These are phyloP conservation scores for Notoglanidium macrostoma DNA, from an alignment of 2,797 vertebrate species.

Conservation along the genomic window DNA sequence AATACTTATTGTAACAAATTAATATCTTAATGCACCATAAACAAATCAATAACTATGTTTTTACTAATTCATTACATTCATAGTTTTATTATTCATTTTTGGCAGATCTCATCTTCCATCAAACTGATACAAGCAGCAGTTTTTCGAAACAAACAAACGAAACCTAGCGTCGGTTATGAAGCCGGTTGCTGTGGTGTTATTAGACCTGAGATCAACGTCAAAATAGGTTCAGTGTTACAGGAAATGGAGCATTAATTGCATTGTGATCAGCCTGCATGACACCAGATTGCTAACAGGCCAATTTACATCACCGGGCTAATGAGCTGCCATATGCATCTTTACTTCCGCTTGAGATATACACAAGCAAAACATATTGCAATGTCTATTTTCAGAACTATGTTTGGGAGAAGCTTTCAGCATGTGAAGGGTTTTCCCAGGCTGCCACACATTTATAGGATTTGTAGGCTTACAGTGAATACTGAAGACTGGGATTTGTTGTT, in stretches of 20 bases:
- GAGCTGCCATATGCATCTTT: neutral
- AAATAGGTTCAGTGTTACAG: neutral
- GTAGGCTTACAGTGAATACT: neutral
- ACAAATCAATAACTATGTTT: neutral
- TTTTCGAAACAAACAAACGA: neutral
- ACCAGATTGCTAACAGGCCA: neutral
- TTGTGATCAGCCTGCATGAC: conserved; percentile 8
- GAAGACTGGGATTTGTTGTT: neutral
- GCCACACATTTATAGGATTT: neutral
- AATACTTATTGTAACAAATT: neutral
- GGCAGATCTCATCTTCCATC: neutral
- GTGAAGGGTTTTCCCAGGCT: neutral
- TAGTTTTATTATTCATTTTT: neutral
- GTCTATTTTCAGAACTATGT: neutral
- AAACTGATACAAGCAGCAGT: neutral
- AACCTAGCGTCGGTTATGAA: neutral
- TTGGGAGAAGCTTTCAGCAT: neutral
- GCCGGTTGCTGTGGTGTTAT: neutral
- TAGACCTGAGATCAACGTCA: neutral
- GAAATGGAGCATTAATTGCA: neutral
- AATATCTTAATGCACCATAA: neutral
- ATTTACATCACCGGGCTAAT: neutral
- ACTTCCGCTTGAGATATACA: neutral
- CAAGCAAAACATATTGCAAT: neutral
- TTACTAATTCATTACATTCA: no score